Conservation (phyloP, 2,797 vertebrate genomes). For the Sylvia borin region DNA sequence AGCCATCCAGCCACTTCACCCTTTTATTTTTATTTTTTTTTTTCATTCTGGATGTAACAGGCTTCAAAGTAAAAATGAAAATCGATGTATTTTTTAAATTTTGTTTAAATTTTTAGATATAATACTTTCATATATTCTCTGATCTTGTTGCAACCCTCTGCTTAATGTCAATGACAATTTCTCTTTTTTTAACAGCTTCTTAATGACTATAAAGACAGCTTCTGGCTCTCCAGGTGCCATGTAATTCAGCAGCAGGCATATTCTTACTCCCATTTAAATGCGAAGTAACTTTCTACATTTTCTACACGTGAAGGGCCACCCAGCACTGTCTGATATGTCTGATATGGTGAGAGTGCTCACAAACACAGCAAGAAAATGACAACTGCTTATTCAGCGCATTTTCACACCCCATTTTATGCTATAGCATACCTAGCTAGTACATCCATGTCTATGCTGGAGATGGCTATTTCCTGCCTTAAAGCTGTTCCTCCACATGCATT, state of each 20-base stretch:
- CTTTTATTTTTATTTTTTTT: neutral
- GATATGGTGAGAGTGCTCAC: neutral
- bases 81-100: neutral
- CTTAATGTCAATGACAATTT: neutral
- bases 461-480: neutral
- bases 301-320: neutral
- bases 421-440: neutral
- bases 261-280: neutral
- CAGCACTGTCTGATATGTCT: neutral
- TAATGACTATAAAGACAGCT: neutral
- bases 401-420: neutral
- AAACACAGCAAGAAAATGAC: neutral
- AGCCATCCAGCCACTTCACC: neutral
- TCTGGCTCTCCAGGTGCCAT: neutral
- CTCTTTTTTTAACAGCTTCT: neutral
- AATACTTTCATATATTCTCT: neutral
- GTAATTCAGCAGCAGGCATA: neutral
- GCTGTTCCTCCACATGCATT: rapidly evolving
- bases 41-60: neutral
- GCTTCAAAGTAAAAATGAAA: neutral
- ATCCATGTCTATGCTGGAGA: neutral
- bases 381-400: neutral
- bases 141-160: neutral
- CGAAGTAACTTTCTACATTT: neutral
- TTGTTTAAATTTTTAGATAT: neutral